Conservation (phyloP, 2,113 vertebrate genomes). For the Microcebus lehilahytsara region DNA sequence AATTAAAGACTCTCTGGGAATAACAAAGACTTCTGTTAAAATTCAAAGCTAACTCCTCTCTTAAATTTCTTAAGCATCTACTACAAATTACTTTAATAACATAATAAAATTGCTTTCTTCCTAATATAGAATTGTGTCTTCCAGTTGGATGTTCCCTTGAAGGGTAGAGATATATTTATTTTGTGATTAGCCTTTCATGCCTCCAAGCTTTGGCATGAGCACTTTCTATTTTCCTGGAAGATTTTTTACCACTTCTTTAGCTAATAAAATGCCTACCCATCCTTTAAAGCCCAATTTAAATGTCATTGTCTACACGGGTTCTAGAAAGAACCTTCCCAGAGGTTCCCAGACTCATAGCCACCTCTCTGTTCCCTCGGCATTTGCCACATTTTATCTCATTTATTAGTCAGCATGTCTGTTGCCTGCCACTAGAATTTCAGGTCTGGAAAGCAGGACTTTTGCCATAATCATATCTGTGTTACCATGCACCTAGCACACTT, state of each 20-base stretch:
- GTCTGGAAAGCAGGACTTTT: background rate
- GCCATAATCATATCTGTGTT: background rate
- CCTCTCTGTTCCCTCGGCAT: background rate
- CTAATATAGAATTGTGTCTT: conserved; percentile 41
- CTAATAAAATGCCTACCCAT: background rate
- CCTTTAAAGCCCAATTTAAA: conserved; percentile 7
- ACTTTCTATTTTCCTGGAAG: background rate
- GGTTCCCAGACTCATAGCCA: background rate
- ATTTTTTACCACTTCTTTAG: background rate
- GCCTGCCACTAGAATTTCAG: background rate
- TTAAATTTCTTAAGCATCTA: conserved; percentile 39
- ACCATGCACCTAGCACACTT: background rate
- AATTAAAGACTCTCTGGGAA: conserved; percentile 6
- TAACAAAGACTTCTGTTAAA: conserved; percentile 27
- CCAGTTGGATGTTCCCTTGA: background rate
- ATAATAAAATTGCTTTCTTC: conserved; percentile 52
- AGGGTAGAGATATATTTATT: conserved; percentile 14
- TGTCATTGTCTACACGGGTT: background rate
- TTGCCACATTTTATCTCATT: background rate
- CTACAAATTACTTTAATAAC: conserved; percentile 41
- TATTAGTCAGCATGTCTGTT: background rate
- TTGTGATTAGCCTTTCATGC: conserved; percentile 33
- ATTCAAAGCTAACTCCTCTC: conserved; percentile 22
- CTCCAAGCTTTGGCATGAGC: background rate
- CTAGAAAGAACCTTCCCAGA: background rate